Conservation (phyloP, 2,797 vertebrate species). For the Apodemus agrarius region DNA sequence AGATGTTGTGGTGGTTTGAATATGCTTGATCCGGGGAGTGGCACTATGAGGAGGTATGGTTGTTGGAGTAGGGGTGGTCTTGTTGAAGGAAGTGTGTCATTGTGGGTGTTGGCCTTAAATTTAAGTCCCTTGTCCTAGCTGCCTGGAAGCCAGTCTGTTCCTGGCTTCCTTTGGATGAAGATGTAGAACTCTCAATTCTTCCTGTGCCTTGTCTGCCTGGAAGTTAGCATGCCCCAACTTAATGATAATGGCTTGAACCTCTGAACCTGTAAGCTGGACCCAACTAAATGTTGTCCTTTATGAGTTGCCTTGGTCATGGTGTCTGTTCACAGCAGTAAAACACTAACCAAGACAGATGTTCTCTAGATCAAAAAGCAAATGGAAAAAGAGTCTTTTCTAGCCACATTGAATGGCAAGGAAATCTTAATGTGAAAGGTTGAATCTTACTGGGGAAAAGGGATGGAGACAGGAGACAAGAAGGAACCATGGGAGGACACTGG, state of each 20-base stretch:
- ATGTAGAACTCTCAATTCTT: background rate
- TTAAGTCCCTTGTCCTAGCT: background rate
- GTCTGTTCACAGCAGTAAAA: background rate
- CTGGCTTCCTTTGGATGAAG: background rate
- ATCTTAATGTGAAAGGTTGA: background rate
- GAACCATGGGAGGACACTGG: background rate
- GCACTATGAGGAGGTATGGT: background rate
- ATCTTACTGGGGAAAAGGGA: background rate
- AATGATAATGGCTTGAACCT: background rate
- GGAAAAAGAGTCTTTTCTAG: background rate
- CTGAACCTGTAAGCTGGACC: background rate
- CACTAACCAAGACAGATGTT: background rate
- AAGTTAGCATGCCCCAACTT: background rate
- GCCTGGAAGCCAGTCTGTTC: background rate
- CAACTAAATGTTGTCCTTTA: background rate
- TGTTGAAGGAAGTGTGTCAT: background rate
- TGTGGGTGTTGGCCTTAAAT: background rate
- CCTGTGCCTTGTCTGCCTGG: background rate
- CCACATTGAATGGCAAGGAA: background rate
- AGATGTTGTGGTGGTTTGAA: background rate
- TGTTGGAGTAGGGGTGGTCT: background rate
- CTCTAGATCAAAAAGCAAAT: conserved; percentile 15
- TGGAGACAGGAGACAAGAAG: background rate
- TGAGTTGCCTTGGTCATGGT: background rate
- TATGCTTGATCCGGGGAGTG: background rate